phyloP scores from a whole-genome alignment of 1,140 invertebrate genomes.

The Diorhabda carinulata region DNA sequence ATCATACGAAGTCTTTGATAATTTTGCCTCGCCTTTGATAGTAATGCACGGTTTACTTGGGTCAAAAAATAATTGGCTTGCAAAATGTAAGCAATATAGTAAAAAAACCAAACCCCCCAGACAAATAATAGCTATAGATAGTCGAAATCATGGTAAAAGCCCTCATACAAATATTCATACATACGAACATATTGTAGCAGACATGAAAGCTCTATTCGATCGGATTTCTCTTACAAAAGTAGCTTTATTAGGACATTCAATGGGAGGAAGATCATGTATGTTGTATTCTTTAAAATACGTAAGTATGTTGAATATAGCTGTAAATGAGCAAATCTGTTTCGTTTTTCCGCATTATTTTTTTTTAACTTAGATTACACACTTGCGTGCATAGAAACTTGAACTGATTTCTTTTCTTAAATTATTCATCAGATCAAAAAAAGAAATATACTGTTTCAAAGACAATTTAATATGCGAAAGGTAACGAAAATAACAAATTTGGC shows the following conservation, averaged over 20 bases:
- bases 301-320: conserved; percentile 26
- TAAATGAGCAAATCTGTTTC: no score
- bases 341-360: no score
- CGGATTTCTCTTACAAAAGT: conserved; percentile 58
- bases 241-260: conserved; percentile 80
- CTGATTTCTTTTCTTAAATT: no score
- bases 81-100: conserved; percentile 58
- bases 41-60: neutral
- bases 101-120: conserved; percentile 54
- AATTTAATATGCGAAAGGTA: no score
- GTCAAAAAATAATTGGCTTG: neutral
- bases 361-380: no score
- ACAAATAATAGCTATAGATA: conserved; percentile 74
- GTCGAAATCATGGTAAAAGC: conserved; percentile 86
- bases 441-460: no score
- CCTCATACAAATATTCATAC: conserved; percentile 67
- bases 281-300: conserved; percentile 64
- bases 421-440: no score
- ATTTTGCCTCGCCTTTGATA: conserved; percentile 43
- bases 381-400: no score
- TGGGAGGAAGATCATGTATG: conserved; percentile 86
- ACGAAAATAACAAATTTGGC: no score
- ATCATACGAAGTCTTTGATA: neutral
- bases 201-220: conserved; percentile 63
- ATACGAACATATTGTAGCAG: conserved; percentile 67